Conservation (phyloP, 92 coral and sea anemone species). For the Metridium senile region DNA sequence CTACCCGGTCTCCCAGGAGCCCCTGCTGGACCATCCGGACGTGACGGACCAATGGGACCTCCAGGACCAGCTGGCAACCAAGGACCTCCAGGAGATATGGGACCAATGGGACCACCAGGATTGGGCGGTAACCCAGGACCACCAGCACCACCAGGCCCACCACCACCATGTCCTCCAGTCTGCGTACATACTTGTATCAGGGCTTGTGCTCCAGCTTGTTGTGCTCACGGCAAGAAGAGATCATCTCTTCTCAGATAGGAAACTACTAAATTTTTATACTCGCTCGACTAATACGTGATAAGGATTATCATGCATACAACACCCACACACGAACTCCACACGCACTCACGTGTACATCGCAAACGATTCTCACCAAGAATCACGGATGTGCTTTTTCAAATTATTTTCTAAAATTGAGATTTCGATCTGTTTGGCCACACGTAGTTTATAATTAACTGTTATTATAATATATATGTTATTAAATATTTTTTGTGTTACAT, state of each 20-base stretch:
- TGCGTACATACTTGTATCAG: constrained; percentile 99
- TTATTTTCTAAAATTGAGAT: constrained; percentile 36
- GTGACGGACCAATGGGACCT: constrained; percentile 99
- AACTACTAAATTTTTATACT: constrained; percentile 63
- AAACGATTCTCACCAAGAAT: constrained; percentile 13
- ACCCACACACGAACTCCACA: constrained; percentile 22
- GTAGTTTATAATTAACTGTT: constrained; percentile 35
- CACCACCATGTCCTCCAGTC: constrained; percentile 99
- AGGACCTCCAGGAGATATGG: constrained; percentile 99
- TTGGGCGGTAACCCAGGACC: constrained; percentile 88
- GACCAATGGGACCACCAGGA: constrained; percentile 97
- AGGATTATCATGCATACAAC: constrained; percentile 38
- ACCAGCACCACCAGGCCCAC: constrained; percentile 99
- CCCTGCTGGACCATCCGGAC: constrained; percentile 96
- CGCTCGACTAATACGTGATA: constrained; percentile 47
- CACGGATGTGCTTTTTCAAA: constrained; percentile 9
- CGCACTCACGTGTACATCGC: constrained; percentile 28
- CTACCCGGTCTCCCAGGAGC: constrained; percentile 98
- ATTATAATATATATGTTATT: constrained; percentile 35
- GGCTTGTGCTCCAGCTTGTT: constrained; percentile 96
- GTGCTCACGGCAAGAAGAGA: constrained; percentile 89
- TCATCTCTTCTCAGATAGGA: constrained; percentile 58
- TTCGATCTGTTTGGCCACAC: constrained; percentile 55
- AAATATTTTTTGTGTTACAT: constrained; percentile 51
- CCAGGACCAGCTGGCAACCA: constrained; percentile 98